Evolutionary conservation across 2,797 vertebrate genomes (phyloP).

Genomic region (Pelobates cultripes): DNA sequence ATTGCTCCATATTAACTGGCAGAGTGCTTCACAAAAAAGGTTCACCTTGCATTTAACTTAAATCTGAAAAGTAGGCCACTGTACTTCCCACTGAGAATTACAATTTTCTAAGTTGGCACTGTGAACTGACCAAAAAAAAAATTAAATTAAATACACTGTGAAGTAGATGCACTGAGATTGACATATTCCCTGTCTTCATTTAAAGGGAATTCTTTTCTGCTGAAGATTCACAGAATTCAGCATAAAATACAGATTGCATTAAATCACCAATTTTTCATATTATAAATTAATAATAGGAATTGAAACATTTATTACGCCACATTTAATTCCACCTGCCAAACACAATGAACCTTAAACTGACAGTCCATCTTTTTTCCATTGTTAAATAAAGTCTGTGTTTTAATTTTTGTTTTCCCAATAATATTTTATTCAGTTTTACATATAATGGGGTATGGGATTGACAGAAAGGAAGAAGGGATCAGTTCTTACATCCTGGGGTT

Average conservation of each 20-base stretch:
- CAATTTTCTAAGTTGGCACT: slow-evolving; percentile 59
- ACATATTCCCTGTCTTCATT: slow-evolving; percentile 29
- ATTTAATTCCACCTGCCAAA: not conserved
- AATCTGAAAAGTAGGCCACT: slow-evolving; percentile 63
- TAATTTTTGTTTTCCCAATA: no score
- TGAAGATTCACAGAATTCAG: not conserved
- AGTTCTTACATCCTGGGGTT: no score
- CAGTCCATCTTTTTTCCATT: no score
- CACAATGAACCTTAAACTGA: no score
- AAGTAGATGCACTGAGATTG: slow-evolving; percentile 56
- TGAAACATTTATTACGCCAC: not conserved
- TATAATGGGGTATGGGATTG: no score
- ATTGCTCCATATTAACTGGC: slow-evolving; percentile 52
- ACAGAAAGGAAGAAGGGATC: no score
- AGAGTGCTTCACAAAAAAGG: slow-evolving; percentile 24
- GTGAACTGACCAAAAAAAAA: slow-evolving; percentile 44
- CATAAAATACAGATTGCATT: not conserved
- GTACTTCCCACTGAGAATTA: slow-evolving; percentile 59
- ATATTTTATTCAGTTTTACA: no score
- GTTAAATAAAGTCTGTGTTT: no score
- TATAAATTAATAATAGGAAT: not conserved
- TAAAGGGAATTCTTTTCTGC: not conserved
- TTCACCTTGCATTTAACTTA: slow-evolving; percentile 57
- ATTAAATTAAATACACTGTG: slow-evolving; percentile 57
- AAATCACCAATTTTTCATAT: not conserved